Evolutionary conservation across 2,888 invertebrate genomes (phyloP), one percentile per base, ranked within the genome.

Genomic region (Ernsta delagoae): DNA sequence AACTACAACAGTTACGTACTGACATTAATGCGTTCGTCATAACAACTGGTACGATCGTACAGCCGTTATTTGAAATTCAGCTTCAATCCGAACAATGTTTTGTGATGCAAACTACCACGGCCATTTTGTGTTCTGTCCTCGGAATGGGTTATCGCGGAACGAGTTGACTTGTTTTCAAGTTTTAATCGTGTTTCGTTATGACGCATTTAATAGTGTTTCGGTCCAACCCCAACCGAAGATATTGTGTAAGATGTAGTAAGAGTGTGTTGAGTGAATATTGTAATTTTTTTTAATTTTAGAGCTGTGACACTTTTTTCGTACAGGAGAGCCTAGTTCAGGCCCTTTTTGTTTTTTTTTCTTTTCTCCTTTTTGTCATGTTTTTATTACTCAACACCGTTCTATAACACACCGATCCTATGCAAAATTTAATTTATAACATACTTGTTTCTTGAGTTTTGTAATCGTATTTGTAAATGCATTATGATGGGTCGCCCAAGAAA

Each of bases 51-150:
- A 56, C 34, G 16, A 24, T 24, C 8, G 34, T 34, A 34, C 65
- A 24, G 24, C 45, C 43, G 43, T 59, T 43, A 68, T 62, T 61
- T 34, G 45, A 43, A 56, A 63, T 69, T 62, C 68, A 69, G 50
- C 62, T 63, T 59, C 57, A 62, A 59, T 62, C 50, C 50, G 43
- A 57, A 39, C 48, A 50, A 59, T 67, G 67, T 61, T 67, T 67
- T 63, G 62, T 50, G 68, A 62, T 67, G 54, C 61, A 60, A 48
- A 65, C 50, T 31, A 31, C 12, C 48, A 24, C 59, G 41, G 68
- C 68, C 68, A 69, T 63, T 69, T 69, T 69, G 62, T 62, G 63
- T 69, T 36, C 54, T 48, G 24, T 57, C 39, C 57, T 62, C 57
- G 39, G 63, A 69, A 69, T 63, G 59, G 63, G 63, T 69, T 53